Evolutionary conservation across 2,797 vertebrate genomes (phyloP).

Genomic region (Hybognathus amarus): DNA sequence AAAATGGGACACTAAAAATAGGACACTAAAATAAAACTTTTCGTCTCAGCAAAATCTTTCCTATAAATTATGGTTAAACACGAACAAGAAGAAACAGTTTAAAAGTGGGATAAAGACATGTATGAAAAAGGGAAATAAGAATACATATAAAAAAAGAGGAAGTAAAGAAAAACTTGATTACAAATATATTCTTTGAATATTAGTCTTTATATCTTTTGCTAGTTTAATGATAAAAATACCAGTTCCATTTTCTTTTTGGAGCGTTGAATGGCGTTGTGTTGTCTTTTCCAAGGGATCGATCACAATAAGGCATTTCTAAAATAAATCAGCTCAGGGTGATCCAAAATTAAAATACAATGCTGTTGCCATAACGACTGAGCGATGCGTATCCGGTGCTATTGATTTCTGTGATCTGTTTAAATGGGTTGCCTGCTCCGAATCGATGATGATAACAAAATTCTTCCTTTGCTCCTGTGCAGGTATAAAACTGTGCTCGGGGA

Average conservation of each 20-base stretch:
- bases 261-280: not conserved
- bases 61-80: not conserved
- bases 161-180: not conserved
- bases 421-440: constrained; percentile 64
- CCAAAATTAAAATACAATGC: constrained; percentile 55
- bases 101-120: not conserved
- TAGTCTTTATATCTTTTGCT: not conserved
- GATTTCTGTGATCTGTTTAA: constrained; percentile 63
- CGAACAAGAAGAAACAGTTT: not conserved
- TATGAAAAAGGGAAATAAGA: not conserved
- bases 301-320: not conserved
- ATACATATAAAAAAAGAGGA: not conserved
- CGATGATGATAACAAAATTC: constrained; percentile 52
- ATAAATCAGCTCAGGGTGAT: constrained; percentile 7
- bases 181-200: not conserved
- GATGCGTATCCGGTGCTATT: constrained; percentile 57
- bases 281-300: not conserved
- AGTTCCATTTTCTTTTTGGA: not conserved
- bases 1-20: not conserved
- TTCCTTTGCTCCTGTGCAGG: constrained; percentile 65
- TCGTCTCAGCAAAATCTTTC: not conserved
- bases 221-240: not conserved
- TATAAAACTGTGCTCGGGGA: constrained; percentile 81
- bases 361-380: constrained; percentile 66
- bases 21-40: no score